Evolutionary conservation across 23 tunicate genomes (phyloP).

Genomic region (Halocynthia roretzi): DNA sequence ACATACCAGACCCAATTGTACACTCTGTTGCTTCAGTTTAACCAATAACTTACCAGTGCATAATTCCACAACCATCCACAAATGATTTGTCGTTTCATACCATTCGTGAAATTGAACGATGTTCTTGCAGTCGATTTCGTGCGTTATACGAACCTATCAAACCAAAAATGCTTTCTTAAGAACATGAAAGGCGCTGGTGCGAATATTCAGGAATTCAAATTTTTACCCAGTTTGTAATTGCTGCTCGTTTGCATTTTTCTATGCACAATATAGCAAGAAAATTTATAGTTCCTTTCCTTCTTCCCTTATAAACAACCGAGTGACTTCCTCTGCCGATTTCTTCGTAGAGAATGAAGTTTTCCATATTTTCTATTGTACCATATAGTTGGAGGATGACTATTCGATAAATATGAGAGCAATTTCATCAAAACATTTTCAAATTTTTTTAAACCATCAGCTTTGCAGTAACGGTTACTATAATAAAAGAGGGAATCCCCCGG

Average conservation of each 20-base stretch:
- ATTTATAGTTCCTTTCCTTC: constrained; percentile 86
- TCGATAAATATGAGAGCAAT: neutral
- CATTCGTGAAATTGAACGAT: constrained; percentile 93
- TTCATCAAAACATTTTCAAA: no score
- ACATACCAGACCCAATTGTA: neutral
- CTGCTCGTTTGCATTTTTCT: constrained; percentile 83
- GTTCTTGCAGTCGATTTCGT: constrained; percentile 78
- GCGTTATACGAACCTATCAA: constrained; percentile 72
- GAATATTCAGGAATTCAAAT: neutral
- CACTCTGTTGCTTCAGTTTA: no score
- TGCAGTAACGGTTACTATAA: no score
- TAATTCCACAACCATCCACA: constrained; percentile 97
- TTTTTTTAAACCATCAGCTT: no score
- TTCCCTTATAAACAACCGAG: constrained; percentile 82
- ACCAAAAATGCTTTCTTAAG: neutral
- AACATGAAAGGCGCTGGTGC: neutral
- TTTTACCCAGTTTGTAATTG: constrained; percentile 97
- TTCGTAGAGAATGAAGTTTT: constrained; percentile 93
- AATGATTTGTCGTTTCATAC: constrained; percentile 98
- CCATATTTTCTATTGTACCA: constrained; percentile 40
- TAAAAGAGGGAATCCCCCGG: no score
- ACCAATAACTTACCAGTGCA: constrained; percentile 66
- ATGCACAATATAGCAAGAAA: constrained; percentile 86
- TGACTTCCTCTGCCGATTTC: constrained; percentile 88
- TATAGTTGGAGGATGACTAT: neutral